Evolutionary conservation across 1,140 invertebrate genomes (phyloP), one percentile per base, ranked within the genome.

Genomic region (Holcopasites calliopsidis): DNA sequence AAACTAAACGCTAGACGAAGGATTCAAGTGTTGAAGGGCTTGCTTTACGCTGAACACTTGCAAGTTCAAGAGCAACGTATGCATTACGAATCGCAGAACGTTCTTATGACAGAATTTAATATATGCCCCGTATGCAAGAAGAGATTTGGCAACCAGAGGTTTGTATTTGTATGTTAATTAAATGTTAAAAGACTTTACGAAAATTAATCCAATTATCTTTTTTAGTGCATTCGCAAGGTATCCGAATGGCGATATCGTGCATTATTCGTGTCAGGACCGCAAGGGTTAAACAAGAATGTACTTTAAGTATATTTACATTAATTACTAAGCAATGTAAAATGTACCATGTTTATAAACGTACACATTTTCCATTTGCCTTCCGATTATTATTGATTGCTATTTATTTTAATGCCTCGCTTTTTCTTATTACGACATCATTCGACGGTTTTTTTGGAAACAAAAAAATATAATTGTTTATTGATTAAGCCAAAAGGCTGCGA

Each of bases 91-190:
- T 95, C 95, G 2, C 95, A 97, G 88, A 95, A 93, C 82, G 94
- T 98, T 65, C 90, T 96, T 3, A 95, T 99, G 79, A 96, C 94
- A 16, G 97, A 98, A 84, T 95, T 95, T 74, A 97, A 97, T 85
- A 94, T 97, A 21, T 99, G 98, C 92, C 94, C 94, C 13, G 97
- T 97, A 2, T 99, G 98, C 87, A 97, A 96, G 86, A 99, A 98
- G 88, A 93, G 96, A 73, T 98, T 99, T 90, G 95, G 95, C 28
- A 97, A 97, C 89, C 96, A 97, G 91, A 97, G 95, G 96, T 96
- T 88, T 84, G 78, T 85, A 80, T 64, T 72, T 50, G 21, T 28
- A 70, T 10, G 8, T 65, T 71, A 55, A 71, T 31, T 8, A 7
- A 64, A 16, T n/a, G 44, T 47, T n/a, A n/a, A n/a, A n/a, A n/a